Base-by-base conservation (phyloP, 1,140 invertebrate genomes). In the Nebria ingens region DNA sequence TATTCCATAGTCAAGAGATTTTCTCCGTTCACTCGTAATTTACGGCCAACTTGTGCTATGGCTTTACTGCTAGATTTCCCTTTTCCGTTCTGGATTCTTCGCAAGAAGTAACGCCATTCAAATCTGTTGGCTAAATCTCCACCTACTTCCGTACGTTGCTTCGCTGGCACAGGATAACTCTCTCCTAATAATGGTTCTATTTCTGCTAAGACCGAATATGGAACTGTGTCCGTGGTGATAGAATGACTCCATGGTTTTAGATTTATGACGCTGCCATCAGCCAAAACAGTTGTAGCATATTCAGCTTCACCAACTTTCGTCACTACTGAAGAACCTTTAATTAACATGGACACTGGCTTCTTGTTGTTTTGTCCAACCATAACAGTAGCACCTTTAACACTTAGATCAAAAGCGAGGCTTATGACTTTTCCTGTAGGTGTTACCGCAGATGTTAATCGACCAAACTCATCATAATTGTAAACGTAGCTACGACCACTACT, bases 391-490 rank as follows among this genome's bases (percentile, higher is more conserved):
- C 91, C 91, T 73, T 92, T 90, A 1, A 90, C 70, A 65, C 88
- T 92, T 15, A 94, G 71, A 70, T 94, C 91, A 65, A 94, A 94
- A 1, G 83, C 83, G 0, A 96, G 69, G 49, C 82, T 85, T 29
- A 93, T 87, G 1, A 93, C 83, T 73, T 90, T 85, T 1, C 92
- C 94, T 19, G 92, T 97, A 0, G 94, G 93, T 2, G 91, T 93
- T 0, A 96, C 88, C 1, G 91, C 89, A 2, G 85, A 86, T 2
- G 87, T 90, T 0, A 97, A 73, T 60, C 94, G 80, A 12, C 94
- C 94, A 70, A 95, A 96, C 65, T 91, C 88, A 66, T 98, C 93
- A 65, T 97, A 98, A 65, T 91, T 88, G 69, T 97, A 98, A 1
- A 95, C 88, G 65, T 91, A 94, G 53, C 89, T 91, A 54, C 91